Conservation (phyloP, 2,797 vertebrate species). For the Spheniscus humboldti region DNA sequence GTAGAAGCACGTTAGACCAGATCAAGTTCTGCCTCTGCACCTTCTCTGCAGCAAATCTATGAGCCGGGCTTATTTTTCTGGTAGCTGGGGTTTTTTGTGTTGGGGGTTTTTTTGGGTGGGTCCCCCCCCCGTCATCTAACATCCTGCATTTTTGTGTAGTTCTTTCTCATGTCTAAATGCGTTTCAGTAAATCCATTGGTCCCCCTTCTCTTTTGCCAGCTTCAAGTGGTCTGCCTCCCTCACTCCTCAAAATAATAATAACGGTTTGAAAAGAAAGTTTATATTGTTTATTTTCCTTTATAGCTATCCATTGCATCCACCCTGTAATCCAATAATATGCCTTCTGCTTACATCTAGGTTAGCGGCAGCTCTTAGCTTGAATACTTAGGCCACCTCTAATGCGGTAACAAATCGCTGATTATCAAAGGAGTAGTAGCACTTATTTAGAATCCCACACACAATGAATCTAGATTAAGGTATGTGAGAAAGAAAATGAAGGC, state of each 20-base stretch:
- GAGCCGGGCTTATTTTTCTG: not conserved
- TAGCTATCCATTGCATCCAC: not conserved
- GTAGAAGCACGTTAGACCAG: not conserved
- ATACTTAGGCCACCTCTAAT: not conserved
- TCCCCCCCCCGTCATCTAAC: not conserved
- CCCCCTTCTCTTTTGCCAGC: not conserved
- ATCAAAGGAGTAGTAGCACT: not conserved
- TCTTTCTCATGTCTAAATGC: not conserved
- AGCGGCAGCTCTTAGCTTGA: not conserved
- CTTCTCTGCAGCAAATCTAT: not conserved
- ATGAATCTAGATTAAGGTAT: slow-evolving; percentile 1
- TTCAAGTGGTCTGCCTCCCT: not conserved
- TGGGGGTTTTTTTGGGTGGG: not conserved
- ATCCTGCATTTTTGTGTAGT: not conserved
- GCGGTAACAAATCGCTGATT: slow-evolving; percentile 7
- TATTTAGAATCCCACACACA: not conserved
- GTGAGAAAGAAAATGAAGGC: not conserved
- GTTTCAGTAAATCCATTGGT: not conserved
- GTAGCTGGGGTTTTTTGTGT: not conserved
- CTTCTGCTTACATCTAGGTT: not conserved
- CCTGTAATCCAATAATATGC: not conserved
- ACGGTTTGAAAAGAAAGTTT: not conserved
- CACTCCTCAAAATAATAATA: not conserved
- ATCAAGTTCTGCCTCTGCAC: not conserved
- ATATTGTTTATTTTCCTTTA: not conserved